phyloP scores from a whole-genome alignment of 2,113 vertebrate genomes.

The Cyprinodon brontotheroides region DNA sequence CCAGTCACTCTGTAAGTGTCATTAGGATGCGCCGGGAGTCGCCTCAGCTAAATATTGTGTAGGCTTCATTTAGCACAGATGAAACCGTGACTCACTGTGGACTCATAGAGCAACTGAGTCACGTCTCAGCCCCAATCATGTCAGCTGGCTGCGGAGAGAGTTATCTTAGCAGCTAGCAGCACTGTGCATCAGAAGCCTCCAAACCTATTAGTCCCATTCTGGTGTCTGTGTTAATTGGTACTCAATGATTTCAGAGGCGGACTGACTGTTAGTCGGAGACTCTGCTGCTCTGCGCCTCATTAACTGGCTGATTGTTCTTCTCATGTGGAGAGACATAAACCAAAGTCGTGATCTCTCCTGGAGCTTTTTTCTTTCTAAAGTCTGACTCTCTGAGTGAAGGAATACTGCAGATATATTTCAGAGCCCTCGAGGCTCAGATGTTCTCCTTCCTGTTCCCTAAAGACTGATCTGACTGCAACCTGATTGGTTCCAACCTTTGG shows the following conservation, averaged over 20 bases:
- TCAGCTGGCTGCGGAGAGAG: slow-evolving; percentile 39
- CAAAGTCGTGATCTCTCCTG: slow-evolving; percentile 1
- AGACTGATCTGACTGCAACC: too few species aligned
- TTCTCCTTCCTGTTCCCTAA: neutral
- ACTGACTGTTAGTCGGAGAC: slow-evolving; percentile 16
- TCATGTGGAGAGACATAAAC: slow-evolving; percentile 17
- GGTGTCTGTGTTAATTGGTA: slow-evolving; percentile 41
- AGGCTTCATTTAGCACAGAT: slow-evolving; percentile 63
- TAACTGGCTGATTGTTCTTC: slow-evolving; percentile 38
- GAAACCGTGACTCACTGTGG: slow-evolving; percentile 56
- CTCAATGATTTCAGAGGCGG: slow-evolving; percentile 21
- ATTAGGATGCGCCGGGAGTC: slow-evolving; percentile 54
- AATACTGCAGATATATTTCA: neutral
- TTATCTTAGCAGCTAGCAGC: slow-evolving; percentile 36
- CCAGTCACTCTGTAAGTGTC: slow-evolving; percentile 43
- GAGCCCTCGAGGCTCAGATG: neutral
- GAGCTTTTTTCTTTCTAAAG: slow-evolving; percentile 16
- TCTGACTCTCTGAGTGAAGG: neutral
- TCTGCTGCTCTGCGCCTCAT: slow-evolving; percentile 28
- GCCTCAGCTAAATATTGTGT: slow-evolving; percentile 55
- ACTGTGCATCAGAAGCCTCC: slow-evolving; percentile 23
- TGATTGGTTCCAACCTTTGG: too few species aligned
- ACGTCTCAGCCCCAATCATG: slow-evolving; percentile 24
- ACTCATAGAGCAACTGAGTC: slow-evolving; percentile 53
- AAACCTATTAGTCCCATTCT: slow-evolving; percentile 38